phyloP scores from a whole-genome alignment of 2,113 vertebrate genomes.

The Austrofundulus limnaeus region DNA sequence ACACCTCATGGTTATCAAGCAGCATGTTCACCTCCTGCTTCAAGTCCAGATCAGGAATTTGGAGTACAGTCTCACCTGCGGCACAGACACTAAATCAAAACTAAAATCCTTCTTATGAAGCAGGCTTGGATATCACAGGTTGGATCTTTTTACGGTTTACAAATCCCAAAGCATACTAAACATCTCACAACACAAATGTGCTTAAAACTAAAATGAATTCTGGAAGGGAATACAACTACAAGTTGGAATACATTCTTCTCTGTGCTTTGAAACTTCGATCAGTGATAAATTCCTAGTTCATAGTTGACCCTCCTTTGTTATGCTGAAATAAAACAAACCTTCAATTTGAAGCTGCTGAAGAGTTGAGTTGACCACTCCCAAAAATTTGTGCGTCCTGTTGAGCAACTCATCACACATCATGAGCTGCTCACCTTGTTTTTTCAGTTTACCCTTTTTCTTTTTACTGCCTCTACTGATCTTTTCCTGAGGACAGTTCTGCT shows the following conservation, averaged over 20 bases:
- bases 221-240: not conserved
- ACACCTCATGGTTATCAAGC: constrained; percentile 60
- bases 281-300: not conserved
- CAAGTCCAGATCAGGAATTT: constrained; percentile 84
- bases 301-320: not conserved
- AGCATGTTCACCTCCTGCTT: constrained; percentile 73
- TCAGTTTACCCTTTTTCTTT: not conserved
- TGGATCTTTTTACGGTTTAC: not conserved
- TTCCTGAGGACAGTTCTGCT: constrained; percentile 20
- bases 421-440: constrained; percentile 51
- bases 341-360: constrained; percentile 81
- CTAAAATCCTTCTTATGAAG: not conserved
- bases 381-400: constrained; percentile 80
- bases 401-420: constrained; percentile 78
- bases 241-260: not conserved
- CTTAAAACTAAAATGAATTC: no score
- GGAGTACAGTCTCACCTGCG: constrained; percentile 80
- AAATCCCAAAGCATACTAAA: not conserved
- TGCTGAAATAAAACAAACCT: constrained; percentile 63
- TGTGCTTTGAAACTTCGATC: not conserved
- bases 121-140: not conserved
- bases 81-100: constrained; percentile 11
- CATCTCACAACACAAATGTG: no score
- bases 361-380: constrained; percentile 70
- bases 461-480: not conserved